Evolutionary conservation across 1,140 invertebrate species (phyloP).

Genomic region (Aradophagus sp.): DNA sequence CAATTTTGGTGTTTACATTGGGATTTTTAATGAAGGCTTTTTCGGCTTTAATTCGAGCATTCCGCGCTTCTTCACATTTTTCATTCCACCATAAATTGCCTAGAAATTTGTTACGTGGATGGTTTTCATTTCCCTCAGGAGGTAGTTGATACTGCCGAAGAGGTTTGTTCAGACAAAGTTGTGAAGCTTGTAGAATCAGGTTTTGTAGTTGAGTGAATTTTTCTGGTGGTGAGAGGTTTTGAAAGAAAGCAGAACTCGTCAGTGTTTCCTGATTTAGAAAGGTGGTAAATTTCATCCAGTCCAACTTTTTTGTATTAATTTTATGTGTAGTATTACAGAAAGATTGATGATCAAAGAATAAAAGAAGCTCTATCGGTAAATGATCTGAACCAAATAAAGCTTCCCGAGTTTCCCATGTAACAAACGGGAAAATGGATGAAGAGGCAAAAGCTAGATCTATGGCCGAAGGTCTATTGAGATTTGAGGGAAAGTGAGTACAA

Average conservation of each 20-base stretch:
- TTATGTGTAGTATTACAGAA: too few species aligned
- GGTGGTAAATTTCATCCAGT: too few species aligned
- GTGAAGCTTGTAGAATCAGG: too few species aligned
- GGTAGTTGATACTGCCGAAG: neutral
- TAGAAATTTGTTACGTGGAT: neutral
- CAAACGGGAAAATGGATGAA: neutral
- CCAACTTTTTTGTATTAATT: neutral
- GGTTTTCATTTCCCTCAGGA: neutral
- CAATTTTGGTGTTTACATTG: neutral
- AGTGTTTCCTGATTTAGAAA: too few species aligned
- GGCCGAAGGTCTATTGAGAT: conserved; percentile 3
- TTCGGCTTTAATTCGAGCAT: conserved; percentile 3
- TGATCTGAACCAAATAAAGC: conserved; percentile 8
- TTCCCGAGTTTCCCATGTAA: neutral
- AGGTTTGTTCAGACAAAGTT: neutral
- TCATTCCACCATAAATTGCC: conserved; percentile 17
- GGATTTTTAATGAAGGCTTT: conserved; percentile 9
- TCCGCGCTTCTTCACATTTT: conserved; percentile 6
- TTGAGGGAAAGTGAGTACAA: conserved; percentile 7
- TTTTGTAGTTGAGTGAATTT: too few species aligned
- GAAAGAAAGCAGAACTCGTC: too few species aligned
- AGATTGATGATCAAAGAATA: too few species aligned
- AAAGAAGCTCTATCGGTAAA: neutral
- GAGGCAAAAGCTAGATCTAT: conserved; percentile 11
- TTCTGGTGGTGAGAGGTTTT: too few species aligned